Evolutionary conservation across 2,888 invertebrate species (phyloP).

Genomic region (Dryomyza anilis): DNA sequence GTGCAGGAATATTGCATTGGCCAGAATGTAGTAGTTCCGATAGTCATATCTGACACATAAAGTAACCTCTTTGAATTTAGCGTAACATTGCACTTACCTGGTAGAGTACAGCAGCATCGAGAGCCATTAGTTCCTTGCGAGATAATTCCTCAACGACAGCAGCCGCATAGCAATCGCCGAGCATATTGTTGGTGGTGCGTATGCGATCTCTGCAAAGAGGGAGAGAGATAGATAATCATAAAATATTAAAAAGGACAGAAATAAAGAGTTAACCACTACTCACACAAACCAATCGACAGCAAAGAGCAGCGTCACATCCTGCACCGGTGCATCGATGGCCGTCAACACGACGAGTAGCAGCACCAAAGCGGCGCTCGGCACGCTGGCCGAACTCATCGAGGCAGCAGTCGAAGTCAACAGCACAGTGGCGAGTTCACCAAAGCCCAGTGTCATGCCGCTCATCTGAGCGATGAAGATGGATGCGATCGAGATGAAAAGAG

Average conservation of each 20-base stretch:
- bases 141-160: conserved; percentile 84
- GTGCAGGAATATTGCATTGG: too few relatives aligned
- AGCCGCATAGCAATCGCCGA: conserved; percentile 87
- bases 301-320: conserved; percentile 81
- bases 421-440: conserved; percentile 85
- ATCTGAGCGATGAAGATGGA: conserved; percentile 86
- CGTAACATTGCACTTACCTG: too few relatives aligned
- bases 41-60: too few relatives aligned
- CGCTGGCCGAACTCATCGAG: conserved; percentile 86
- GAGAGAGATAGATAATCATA: conserved; percentile 21
- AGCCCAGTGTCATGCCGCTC: conserved; percentile 78
- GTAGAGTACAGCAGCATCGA: conserved; percentile 69
- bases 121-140: conserved; percentile 78
- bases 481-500: conserved; percentile 85
- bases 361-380: conserved; percentile 85
- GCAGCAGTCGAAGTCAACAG: conserved; percentile 84
- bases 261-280: conserved; percentile 62
- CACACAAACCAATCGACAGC: conserved; percentile 92
- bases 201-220: conserved; percentile 76
- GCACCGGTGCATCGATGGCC: conserved; percentile 80
- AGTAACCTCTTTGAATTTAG: too few relatives aligned
- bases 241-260: not conserved
- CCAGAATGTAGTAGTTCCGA: too few relatives aligned
- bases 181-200: conserved; percentile 85
- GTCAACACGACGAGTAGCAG: conserved; percentile 79